Conservation (phyloP, 2,888 invertebrate species). For the Papilio gigon region DNA sequence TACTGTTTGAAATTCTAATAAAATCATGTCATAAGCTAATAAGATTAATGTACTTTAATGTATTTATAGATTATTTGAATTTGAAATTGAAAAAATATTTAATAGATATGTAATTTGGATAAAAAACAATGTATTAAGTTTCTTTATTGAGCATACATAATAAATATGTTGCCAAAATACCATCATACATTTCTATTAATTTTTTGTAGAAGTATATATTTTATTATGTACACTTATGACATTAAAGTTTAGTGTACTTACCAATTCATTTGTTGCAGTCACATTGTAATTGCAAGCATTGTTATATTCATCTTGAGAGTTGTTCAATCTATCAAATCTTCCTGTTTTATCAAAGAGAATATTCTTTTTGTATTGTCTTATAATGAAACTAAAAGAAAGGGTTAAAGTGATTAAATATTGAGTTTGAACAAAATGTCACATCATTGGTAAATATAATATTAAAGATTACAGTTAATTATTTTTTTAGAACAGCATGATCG, state of each 20-base stretch:
- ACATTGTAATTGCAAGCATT: slow-evolving; percentile 5
- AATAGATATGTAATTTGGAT: not conserved
- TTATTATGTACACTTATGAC: not conserved
- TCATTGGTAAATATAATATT: no score
- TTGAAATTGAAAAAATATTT: not conserved
- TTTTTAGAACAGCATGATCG: no score
- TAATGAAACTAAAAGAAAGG: not conserved
- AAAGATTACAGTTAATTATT: no score
- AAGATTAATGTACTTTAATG: no score
- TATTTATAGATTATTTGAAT: no score
- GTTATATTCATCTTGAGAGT: not conserved
- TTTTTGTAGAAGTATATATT: not conserved
- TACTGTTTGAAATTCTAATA: not conserved
- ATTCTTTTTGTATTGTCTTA: slow-evolving; percentile 13
- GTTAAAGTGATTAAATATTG: not conserved
- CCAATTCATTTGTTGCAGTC: slow-evolving; percentile 10
- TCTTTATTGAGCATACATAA: not conserved
- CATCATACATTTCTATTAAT: not conserved
- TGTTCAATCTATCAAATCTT: not conserved
- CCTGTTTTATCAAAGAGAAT: not conserved
- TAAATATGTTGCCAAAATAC: not conserved
- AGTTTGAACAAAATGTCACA: not conserved
- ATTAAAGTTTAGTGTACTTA: not conserved
- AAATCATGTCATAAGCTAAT: not conserved
- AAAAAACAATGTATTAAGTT: not conserved